These are phyloP conservation scores for Drosophila bunnanda DNA, from an alignment of 2,888 invertebrate species.

Conservation along the genomic window DNA sequence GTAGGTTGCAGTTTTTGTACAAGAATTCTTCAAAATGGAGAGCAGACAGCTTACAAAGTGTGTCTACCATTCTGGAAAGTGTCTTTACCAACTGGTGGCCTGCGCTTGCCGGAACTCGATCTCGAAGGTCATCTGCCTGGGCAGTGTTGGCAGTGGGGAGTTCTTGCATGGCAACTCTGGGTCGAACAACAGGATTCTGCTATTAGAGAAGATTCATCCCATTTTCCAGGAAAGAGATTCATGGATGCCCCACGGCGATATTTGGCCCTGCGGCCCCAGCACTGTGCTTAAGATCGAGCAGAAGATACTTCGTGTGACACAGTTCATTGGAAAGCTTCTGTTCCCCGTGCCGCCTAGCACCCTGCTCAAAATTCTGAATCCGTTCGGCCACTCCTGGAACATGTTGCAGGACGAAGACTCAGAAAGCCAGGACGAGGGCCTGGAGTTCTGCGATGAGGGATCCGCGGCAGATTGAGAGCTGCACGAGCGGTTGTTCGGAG, in stretches of 20 bases:
- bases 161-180: conserved; percentile 2
- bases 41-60: conserved; percentile 10
- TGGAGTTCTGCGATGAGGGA: neutral
- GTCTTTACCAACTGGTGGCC: conserved; percentile 11
- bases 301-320: neutral
- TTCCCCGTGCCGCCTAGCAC: conserved; percentile 6
- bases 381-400: conserved; percentile 28
- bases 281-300: conserved; percentile 8
- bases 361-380: conserved; percentile 20
- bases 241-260: neutral
- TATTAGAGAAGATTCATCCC: conserved; percentile 2
- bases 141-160: conserved; percentile 1
- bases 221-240: neutral
- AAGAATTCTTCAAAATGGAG: conserved; percentile 2
- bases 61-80: conserved; percentile 18
- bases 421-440: neutral
- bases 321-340: neutral
- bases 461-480: neutral
- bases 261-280: neutral
- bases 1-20: neutral
- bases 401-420: conserved; percentile 3
- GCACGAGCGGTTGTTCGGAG: neutral
- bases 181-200: neutral
- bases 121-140: neutral
- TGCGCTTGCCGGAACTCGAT: conserved; percentile 19